Conservation (phyloP, 2,797 vertebrate genomes). For the Rhabdomys pumilio region DNA sequence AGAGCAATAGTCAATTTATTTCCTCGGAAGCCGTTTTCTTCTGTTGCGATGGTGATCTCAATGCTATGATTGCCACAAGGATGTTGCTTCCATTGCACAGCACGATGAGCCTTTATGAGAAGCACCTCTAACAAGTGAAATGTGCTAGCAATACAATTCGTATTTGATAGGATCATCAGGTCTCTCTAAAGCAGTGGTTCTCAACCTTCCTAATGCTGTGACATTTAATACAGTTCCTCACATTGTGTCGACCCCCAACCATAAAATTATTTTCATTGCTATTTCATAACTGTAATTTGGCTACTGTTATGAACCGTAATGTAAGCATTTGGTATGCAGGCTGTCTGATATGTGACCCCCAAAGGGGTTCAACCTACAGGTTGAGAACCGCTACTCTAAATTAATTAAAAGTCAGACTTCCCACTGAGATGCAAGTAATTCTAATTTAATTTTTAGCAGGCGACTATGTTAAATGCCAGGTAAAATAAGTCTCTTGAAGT, state of each 20-base stretch:
- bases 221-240: neutral
- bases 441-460: constrained; percentile 59
- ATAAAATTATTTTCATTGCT: neutral
- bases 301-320: neutral
- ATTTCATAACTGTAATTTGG: neutral
- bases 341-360: neutral
- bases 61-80: neutral
- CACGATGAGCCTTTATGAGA: constrained; percentile 11
- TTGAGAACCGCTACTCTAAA: neutral
- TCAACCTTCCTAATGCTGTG: no score
- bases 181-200: neutral
- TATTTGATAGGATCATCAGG: constrained; percentile 49
- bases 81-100: neutral
- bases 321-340: neutral
- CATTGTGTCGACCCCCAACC: no score
- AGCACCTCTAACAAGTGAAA: constrained; percentile 30
- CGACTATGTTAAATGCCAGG: neutral
- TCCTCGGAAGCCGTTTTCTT: neutral
- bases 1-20: constrained; percentile 11
- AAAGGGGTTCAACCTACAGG: neutral
- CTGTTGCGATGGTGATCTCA: neutral
- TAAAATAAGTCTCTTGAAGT: constrained; percentile 57
- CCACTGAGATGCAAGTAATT: constrained; percentile 59
- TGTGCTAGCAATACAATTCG: constrained; percentile 29
- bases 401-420: constrained; percentile 67